Evolutionary conservation across 2,797 vertebrate species (phyloP).

Genomic region (Gambelia wislizenii): DNA sequence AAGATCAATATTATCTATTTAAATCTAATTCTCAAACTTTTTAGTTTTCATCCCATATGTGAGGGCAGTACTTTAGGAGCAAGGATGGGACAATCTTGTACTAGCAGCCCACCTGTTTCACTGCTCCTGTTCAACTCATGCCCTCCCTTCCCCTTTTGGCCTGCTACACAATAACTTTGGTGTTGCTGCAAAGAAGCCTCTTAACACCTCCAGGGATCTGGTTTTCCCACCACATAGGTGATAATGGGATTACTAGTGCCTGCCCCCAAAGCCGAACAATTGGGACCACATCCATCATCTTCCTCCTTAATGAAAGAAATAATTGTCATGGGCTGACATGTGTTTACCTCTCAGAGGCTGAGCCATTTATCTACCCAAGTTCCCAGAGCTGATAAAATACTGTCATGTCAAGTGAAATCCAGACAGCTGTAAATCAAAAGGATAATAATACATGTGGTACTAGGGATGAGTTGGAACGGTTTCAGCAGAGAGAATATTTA

Average conservation of each 20-base stretch:
- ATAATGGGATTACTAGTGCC: constrained; percentile 42
- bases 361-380: constrained; percentile 37
- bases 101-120: neutral
- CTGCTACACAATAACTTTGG: constrained; percentile 28
- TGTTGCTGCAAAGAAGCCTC: neutral
- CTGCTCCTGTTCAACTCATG: constrained; percentile 5
- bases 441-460: neutral
- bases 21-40: neutral
- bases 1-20: too few relatives aligned
- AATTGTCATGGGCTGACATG: rapidly evolving
- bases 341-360: constrained; percentile 25
- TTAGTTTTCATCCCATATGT: neutral
- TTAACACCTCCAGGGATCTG: constrained; percentile 13
- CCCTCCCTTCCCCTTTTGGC: neutral
- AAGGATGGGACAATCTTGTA: neutral
- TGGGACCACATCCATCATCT: constrained; percentile 39
- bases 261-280: constrained; percentile 22
- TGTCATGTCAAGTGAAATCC: constrained; percentile 20
- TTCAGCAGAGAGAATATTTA: constrained; percentile 3
- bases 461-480: neutral
- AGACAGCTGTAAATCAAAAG: constrained; percentile 50
- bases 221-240: constrained; percentile 18
- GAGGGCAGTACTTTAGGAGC: neutral
- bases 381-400: constrained; percentile 49
- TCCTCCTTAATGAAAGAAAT: neutral